A percentile compares a stretch with the other conserved stretches of the same genome.
These are phyloP conservation scores for Fragariocoptes setiger DNA, from an alignment of 1,140 invertebrate species.

Conservation along the genomic window DNA sequence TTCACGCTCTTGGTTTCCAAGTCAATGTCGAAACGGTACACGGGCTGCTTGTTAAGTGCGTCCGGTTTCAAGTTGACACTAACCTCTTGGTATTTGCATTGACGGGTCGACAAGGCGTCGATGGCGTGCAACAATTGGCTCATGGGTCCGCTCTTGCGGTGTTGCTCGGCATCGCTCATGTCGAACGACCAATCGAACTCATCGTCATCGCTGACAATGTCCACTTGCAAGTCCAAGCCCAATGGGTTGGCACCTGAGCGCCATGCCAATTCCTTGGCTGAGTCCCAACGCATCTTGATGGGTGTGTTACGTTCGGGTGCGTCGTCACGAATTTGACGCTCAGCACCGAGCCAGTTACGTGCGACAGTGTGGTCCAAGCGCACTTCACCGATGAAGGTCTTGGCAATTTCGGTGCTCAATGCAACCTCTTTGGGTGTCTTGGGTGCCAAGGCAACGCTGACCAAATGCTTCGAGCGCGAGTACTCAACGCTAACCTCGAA, in stretches of 20 bases:
- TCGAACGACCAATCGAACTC: neutral
- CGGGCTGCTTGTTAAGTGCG: neutral
- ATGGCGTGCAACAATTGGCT: neutral
- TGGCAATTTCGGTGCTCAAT: conserved; percentile 6
- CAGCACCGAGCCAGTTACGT: conserved; percentile 1
- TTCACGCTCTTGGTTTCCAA: no score
- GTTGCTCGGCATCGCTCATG: neutral
- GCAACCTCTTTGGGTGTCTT: conserved; percentile 4
- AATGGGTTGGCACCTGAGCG: neutral
- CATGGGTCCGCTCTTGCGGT: neutral
- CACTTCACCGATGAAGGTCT: conserved; percentile 7
- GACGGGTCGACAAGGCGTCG: neutral
- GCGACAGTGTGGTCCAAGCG: neutral
- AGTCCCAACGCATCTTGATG: neutral
- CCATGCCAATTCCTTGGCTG: neutral
- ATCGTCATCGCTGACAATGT: neutral
- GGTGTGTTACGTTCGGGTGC: neutral
- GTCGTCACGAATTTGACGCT: neutral
- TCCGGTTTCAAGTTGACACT: neutral
- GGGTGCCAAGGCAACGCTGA: conserved; percentile 7
- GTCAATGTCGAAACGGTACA: neutral
- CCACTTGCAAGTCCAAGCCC: neutral
- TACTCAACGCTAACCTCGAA: conserved; percentile 5
- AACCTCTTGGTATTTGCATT: neutral
- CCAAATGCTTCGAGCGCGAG: conserved; percentile 5